Base-by-base conservation (phyloP, 2,797 vertebrate species). In the Chiroxiphia lanceolata region DNA sequence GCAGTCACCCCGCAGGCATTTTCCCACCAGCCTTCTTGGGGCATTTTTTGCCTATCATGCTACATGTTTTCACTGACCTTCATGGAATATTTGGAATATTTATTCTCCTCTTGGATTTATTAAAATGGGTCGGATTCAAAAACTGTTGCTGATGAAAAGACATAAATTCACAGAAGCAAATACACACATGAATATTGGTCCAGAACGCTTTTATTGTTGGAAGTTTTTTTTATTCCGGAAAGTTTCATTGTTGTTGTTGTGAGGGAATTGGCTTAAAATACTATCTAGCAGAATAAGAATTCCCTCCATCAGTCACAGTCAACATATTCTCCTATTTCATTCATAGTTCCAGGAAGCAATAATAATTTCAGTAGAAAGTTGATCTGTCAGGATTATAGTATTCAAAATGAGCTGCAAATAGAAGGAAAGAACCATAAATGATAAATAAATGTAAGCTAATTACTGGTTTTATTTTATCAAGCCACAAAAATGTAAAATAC, bases 391-490 rank as follows among this genome's bases (percentile, higher is more conserved):
- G 79, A 90, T 96, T 95, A 91, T 47, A 87, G 59, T 36, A 40
- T 68, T 95, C 86, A 65, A 94, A 96, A 90, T 75, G 81, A 94
- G 48, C 82, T 90, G 77, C 82, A 96, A 95, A 89, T 38, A 81
- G 79, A 95, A 92, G 68, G 90, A 94, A 93, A 89, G 82, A 92
- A 67, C 54, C 84, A 87, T 94, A 95, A 96, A 95, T 4, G 68
- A 96, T 93, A 96, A 96, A 94, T 96, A 84, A 57, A 77, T 83
- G 63, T 90, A 92, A 97, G 96, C 93, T 96, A 97, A 97, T 97
- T 95, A 85, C 82, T 88, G 56, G 76, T 68, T 94, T 94, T 96
- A 95, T 89, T 93, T 90, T 95, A 94, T 92, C 93, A 93, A 94
- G 83, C 69, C 89, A 96, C 94, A 95, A 91, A 96, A 94, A 96